Evolutionary conservation across 2,797 vertebrate genomes (phyloP), one percentile per base, ranked within the genome.

Genomic region (Chelidonichthys spinosus): DNA sequence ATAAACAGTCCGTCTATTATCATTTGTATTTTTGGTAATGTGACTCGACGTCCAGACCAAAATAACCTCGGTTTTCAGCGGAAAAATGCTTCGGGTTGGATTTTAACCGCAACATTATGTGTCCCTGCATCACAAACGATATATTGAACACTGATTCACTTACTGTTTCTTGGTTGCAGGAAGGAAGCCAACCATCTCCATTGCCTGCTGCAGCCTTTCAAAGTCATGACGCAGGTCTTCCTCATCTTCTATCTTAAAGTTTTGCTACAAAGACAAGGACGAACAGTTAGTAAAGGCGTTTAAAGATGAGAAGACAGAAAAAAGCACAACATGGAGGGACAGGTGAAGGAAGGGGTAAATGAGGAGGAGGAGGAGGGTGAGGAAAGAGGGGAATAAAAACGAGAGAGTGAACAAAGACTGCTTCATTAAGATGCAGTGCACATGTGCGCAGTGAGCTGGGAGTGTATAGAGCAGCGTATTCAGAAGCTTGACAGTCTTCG

Each of bases 101-200:
- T 43, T 61, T 63, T 63, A 35, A 43, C 50, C 50, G 44, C 4
- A 72, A 56, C 4, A 42, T n/a, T 11, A 3, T 17, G 40, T 11
- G 32, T 50, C 35, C 5, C 39, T 56, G 40, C 46, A 59, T 35
- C 35, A 58, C 58, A 63, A 4, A 61, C 6, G 39, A 35, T 63
- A 44, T 5, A 52, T 18, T 25, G 15, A 65, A 54, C 13, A 36
- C 52, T 42, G 33, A 40, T 78, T 62, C 49, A 91, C 97, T 96
- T 72, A 99, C 98, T 99, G 98, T 72, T 95, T 98, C 91, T 96
- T 98, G 58, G 98, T 99, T 72, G 97, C 95, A 0, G 97, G 93
- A 66, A 98, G 97, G 87, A 99, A 99, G 85, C 98, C 98, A 82
- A 99, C 98, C 98, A 99, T 99, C 92, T 99, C 98, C 98, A 99